These are phyloP conservation scores for Eupithecia inturbata DNA, from an alignment of 2,888 invertebrate species.

Conservation along the genomic window DNA sequence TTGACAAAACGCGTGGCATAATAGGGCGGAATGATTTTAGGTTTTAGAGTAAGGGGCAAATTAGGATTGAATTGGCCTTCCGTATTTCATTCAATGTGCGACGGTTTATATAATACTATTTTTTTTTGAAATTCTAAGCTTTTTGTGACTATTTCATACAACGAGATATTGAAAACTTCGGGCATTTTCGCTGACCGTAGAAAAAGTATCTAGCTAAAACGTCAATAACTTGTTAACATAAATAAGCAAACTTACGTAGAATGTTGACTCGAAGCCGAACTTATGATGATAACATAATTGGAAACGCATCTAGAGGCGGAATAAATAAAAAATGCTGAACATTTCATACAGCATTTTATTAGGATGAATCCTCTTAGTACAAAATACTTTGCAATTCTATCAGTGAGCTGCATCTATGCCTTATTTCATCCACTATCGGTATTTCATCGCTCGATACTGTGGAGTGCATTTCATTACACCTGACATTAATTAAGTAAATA, in stretches of 20 bases:
- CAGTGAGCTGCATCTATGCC: background rate
- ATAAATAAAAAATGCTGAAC: too few species aligned
- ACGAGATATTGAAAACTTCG: background rate
- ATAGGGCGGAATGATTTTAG: slow-evolving; percentile 54
- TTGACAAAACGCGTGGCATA: slow-evolving; percentile 54
- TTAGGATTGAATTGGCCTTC: slow-evolving; percentile 16
- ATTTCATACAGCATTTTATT: too few species aligned
- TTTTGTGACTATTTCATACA: background rate
- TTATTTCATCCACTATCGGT: background rate
- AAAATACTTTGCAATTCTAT: background rate
- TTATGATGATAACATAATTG: too few species aligned
- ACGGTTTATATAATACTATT: background rate
- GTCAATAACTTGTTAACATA: too few species aligned
- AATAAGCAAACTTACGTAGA: too few species aligned
- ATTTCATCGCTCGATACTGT: background rate
- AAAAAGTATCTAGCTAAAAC: background rate
- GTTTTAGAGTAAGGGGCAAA: slow-evolving; percentile 19
- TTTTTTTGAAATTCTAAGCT: background rate
- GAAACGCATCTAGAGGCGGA: too few species aligned
- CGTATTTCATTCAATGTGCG: background rate
- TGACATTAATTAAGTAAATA: background rate
- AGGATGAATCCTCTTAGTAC: too few species aligned
- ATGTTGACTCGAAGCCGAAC: too few species aligned
- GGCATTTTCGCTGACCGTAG: background rate
- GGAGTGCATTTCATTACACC: slow-evolving; percentile 1